phyloP scores from a whole-genome alignment of 2,888 invertebrate species.

The Diachrysia chrysitis region DNA sequence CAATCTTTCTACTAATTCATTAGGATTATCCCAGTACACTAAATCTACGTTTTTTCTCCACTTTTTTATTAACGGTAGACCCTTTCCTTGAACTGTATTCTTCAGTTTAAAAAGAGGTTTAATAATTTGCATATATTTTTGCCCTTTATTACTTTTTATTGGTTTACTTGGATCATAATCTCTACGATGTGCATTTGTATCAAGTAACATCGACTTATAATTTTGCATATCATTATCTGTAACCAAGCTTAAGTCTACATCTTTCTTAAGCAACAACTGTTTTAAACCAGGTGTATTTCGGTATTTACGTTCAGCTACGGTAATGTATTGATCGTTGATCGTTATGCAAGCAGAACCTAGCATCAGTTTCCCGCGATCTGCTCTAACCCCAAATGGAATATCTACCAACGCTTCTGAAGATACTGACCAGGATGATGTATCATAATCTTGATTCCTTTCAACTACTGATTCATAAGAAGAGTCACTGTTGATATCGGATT shows the following conservation, averaged over 20 bases:
- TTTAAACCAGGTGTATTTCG: background rate
- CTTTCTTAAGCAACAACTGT: background rate
- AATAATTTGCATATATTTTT: conserved; percentile 10
- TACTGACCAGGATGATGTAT: conserved; percentile 1
- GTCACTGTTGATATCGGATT: background rate
- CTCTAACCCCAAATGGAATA: background rate
- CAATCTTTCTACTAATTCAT: background rate
- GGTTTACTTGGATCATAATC: conserved; percentile 1
- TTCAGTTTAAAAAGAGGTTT: background rate
- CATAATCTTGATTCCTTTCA: background rate
- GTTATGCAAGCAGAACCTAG: too few species aligned
- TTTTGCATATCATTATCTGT: background rate
- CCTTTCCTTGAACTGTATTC: background rate
- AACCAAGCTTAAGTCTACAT: conserved; percentile 1
- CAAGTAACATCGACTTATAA: conserved; percentile 4
- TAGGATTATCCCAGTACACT: background rate
- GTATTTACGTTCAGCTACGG: too few species aligned
- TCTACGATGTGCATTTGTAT: background rate
- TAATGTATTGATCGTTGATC: too few species aligned
- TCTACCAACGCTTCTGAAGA: background rate
- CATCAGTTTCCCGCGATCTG: too few species aligned
- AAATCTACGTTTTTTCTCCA: background rate
- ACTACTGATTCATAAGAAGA: background rate
- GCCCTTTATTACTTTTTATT: conserved; percentile 9
- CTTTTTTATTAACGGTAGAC: background rate